Base-by-base conservation (phyloP, 2,888 invertebrate species). In the Phytoseiulus persimilis region DNA sequence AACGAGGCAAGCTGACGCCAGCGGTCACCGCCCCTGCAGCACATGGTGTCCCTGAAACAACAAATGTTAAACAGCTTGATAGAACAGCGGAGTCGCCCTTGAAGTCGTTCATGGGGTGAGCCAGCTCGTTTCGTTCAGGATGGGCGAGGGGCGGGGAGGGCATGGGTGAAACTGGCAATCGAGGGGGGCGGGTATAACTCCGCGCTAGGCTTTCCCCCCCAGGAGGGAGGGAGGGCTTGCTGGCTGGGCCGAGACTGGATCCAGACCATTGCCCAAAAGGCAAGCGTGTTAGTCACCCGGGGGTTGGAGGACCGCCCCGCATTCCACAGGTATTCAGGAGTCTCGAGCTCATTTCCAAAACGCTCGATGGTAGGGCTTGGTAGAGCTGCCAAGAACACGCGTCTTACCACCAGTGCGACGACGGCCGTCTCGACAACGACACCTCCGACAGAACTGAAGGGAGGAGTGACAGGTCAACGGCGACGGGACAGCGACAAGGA, bases 61-160 rank as follows among this genome's bases (percentile, higher is more conserved):
- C 65, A 65, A 65, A 65, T 65, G 65, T 65, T 65, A 65, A 65
- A 65, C 65, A 65, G 65, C 65, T 65, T 65, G 65, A 65, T 65
- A 65, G 65, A 65, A 65, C 65, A 65, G 65, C 65, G 65, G 28
- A 65, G 5, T 65, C 65, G 65, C 65, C 65, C 65, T 65, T 65
- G 65, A 65, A 65, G 65, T 65, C 65, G 18, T 65, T 65, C 28
- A 18, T 65, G 65, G 65, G 65, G 23, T 65, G 65, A 65, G 65
- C 28, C 65, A 28, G 65, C 65, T 65, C 65, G 65, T 65, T 65
- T 18, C 65, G 28, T 65, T 65, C 65, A 9, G 39, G 39, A 9
- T 39, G 9, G 65, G 11, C 65, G 65, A 65, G 65, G 18, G 65
- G n/a, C n/a, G n/a, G 65, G 28, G 65, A 14, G 65, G 65, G 65